Evolutionary conservation across 1,140 invertebrate genomes (phyloP).

Genomic region (Laupala kohalensis): DNA sequence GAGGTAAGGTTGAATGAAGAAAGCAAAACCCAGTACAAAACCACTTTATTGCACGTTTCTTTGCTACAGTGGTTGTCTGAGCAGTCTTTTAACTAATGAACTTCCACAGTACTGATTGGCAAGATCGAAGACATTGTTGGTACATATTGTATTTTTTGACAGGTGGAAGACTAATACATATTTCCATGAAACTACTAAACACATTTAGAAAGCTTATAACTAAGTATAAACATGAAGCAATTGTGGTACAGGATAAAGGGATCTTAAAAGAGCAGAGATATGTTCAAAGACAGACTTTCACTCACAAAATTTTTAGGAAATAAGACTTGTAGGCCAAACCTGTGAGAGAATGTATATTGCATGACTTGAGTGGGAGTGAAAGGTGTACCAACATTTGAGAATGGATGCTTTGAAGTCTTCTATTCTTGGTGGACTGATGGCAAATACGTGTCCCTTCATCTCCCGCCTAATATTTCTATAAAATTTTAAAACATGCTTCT

Average conservation of each 20-base stretch:
- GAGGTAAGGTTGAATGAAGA: not conserved
- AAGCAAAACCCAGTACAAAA: conserved; percentile 2
- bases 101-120: not conserved
- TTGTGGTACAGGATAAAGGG: too few species aligned
- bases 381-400: not conserved
- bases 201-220: not conserved
- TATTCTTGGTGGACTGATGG: not conserved
- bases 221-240: too few species aligned
- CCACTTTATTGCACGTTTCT: conserved; percentile 7
- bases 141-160: too few species aligned
- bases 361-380: not conserved
- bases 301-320: too few species aligned
- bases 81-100: not conserved
- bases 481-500: conserved; percentile 5
- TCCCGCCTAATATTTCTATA: conserved; percentile 6
- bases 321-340: too few species aligned
- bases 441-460: not conserved
- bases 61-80: conserved; percentile 1
- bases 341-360: too few species aligned
- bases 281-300: too few species aligned
- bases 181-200: not conserved
- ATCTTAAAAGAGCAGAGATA: too few species aligned
- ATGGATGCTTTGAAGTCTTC: not conserved
- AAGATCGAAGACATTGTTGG: not conserved
- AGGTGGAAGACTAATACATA: not conserved